phyloP scores from a whole-genome alignment of 2,113 vertebrate genomes.

The Ictalurus punctatus region DNA sequence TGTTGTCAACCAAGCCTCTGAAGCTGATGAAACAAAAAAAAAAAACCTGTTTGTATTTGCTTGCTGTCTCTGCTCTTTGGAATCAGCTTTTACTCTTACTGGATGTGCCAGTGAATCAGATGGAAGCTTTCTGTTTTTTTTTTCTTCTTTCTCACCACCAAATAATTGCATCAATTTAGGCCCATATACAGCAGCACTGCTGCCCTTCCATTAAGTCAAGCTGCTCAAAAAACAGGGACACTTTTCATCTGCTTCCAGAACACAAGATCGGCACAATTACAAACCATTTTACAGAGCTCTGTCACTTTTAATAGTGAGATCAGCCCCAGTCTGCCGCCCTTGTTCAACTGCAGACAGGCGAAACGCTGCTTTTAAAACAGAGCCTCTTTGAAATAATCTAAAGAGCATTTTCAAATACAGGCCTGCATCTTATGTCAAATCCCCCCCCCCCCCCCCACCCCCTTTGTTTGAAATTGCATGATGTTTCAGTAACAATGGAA shows the following conservation, averaged over 20 bases:
- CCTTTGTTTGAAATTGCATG: constrained; percentile 38
- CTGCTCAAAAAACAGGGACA: constrained; percentile 41
- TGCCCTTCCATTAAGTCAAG: constrained; percentile 48
- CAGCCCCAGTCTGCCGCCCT: constrained; percentile 47
- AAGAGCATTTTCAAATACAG: constrained; percentile 51
- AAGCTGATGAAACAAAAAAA: constrained; percentile 30
- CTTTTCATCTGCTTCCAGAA: constrained; percentile 59
- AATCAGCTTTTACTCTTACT: constrained; percentile 24
- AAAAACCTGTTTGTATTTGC: constrained; percentile 17
- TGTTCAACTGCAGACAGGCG: constrained; percentile 51
- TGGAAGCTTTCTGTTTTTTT: constrained; percentile 28
- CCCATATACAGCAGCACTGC: constrained; percentile 40
- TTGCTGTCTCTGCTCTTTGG: constrained; percentile 32
- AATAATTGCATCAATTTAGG: constrained; percentile 47
- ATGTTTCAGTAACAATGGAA: constrained; percentile 37
- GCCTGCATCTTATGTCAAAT: constrained; percentile 50
- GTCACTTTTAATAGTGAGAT: constrained; percentile 51
- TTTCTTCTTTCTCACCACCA: constrained; percentile 43
- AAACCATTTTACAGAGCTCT: constrained; percentile 52
- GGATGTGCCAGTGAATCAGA: constrained; percentile 47
- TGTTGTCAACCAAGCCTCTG: constrained; percentile 14
- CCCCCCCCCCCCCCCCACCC: constrained; percentile 22
- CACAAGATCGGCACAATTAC: constrained; percentile 60
- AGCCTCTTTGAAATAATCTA: constrained; percentile 57
- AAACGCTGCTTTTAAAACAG: constrained; percentile 37